Evolutionary conservation across 2,888 invertebrate genomes (phyloP), one percentile per base, ranked within the genome.

Genomic region (Polydesmus complanatus): DNA sequence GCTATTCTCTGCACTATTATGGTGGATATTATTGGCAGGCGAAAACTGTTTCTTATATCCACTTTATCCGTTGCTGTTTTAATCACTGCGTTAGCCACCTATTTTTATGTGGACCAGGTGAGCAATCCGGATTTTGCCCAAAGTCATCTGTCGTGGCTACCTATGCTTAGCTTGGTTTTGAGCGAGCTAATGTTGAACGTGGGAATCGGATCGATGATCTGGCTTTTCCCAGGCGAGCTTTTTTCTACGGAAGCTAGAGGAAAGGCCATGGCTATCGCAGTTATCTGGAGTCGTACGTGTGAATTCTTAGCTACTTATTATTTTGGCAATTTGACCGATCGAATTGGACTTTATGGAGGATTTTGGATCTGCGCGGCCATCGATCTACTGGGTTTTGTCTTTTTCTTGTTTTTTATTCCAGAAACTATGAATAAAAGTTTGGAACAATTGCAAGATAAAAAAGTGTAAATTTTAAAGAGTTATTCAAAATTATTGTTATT

Each of bases 31-130:
- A 54, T 58, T 51, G 61, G 63, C 11, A 25, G 54, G 53, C 18
- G 58, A 62, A 25, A 64, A 8, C 55, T 63, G n/a, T 53, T 64
- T 2, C 50, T 64, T n/a, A 11, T 50, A 23, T 64, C 63, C 8
- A 59, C 56, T 1, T 26, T 21, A 1, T 23, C 53, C 2, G 58
- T 64, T n/a, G 53, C 61, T 1, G 22, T 62, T 19, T 22, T 25
- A 1, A 53, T 53, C 21, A 19, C 23, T 2, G 22, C 53, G 2
- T 23, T 53, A 23, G 53, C 23, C 19, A 22, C 53, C 2, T 53
- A 53, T 25, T 53, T 53, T 25, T 53, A 53, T 23, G 18, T 53
- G 2, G n/a, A 37, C 37, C 8, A 53, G n/a, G 53, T 22, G 23
- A 22, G 2, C 18, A 23, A 25, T 22, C 18, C 19, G 23, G 53